These are phyloP conservation scores for Bergia sp. DNA, from an alignment of 92 coral and sea anemone genomes.

Conservation along the genomic window DNA sequence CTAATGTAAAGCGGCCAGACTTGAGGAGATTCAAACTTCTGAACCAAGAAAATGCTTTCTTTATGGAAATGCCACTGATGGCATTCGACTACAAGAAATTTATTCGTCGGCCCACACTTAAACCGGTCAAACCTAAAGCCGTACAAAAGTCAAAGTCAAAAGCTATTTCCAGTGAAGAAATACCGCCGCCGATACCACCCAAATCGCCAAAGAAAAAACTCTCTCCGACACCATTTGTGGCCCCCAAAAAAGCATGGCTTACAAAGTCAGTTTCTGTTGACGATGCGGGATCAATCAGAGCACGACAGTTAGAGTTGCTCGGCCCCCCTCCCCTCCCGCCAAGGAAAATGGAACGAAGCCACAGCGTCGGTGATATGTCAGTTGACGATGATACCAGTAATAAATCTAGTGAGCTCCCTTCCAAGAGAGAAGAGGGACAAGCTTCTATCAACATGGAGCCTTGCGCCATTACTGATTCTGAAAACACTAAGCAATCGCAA, in stretches of 20 bases:
- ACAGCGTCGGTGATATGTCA: slow-evolving; percentile 20
- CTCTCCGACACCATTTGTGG: slow-evolving; percentile 12
- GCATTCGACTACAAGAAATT: slow-evolving; percentile 43
- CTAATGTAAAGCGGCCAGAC: slow-evolving; percentile 35
- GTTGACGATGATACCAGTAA: background rate
- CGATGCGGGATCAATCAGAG: background rate
- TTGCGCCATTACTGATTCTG: background rate
- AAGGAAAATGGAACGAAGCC: slow-evolving; percentile 9
- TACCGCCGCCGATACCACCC: slow-evolving; percentile 41
- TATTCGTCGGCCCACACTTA: slow-evolving; percentile 32
- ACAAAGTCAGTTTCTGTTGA: background rate
- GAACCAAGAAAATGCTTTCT: slow-evolving; percentile 42
- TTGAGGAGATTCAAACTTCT: slow-evolving; percentile 35
- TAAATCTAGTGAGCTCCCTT: background rate
- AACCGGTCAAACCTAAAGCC: slow-evolving; percentile 11
- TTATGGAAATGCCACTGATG: slow-evolving; percentile 36
- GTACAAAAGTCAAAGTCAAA: slow-evolving; percentile 15
- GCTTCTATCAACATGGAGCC: background rate
- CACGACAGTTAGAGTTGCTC: slow-evolving; percentile 14
- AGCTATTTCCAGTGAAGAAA: background rate
- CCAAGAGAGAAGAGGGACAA: background rate
- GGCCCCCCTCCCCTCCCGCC: slow-evolving; percentile 45
- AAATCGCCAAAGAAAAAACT: slow-evolving; percentile 38
- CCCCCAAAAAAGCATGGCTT: slow-evolving; percentile 27
- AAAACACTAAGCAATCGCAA: background rate